Conservation (phyloP, 2,797 vertebrate genomes). For the Poecilia velifera region DNA sequence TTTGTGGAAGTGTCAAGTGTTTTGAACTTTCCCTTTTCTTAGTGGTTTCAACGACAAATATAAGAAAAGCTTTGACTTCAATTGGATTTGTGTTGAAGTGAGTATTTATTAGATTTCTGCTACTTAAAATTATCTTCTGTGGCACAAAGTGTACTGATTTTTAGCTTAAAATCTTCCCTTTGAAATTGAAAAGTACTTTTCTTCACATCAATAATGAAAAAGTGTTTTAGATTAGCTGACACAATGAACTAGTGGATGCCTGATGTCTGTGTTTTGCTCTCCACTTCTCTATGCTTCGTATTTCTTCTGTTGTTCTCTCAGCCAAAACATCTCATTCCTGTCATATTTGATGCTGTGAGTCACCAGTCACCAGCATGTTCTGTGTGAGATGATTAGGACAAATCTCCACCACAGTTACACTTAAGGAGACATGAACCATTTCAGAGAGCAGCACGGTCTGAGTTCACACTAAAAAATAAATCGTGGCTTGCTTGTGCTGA, state of each 20-base stretch:
- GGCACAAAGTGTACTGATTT: slow-evolving; percentile 30
- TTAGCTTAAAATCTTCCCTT: slow-evolving; percentile 69
- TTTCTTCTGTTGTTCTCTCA: slow-evolving; percentile 38
- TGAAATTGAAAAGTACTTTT: slow-evolving; percentile 72
- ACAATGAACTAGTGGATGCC: slow-evolving; percentile 60
- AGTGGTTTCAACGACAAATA: slow-evolving; percentile 34
- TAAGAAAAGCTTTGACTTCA: slow-evolving; percentile 5
- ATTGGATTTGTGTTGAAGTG: not conserved
- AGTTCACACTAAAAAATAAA: slow-evolving; percentile 21
- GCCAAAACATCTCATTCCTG: slow-evolving; percentile 50
- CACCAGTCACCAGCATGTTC: slow-evolving; percentile 47
- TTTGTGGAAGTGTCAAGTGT: slow-evolving; percentile 18
- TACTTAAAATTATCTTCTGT: too few species aligned
- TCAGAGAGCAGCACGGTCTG: not conserved
- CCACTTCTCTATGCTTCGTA: slow-evolving; percentile 34
- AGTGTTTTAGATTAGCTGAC: slow-evolving; percentile 66
- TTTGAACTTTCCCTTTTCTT: slow-evolving; percentile 26
- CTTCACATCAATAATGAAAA: slow-evolving; percentile 64
- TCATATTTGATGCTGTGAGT: slow-evolving; percentile 63
- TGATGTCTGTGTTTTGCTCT: slow-evolving; percentile 56
- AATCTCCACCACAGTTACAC: slow-evolving; percentile 33
- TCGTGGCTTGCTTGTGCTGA: not conserved
- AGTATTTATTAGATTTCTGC: slow-evolving; percentile 15
- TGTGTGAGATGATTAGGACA: slow-evolving; percentile 47
- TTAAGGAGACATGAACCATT: slow-evolving; percentile 33